Evolutionary conservation across 2,888 invertebrate genomes (phyloP), one percentile per base, ranked within the genome.

Genomic region (Cinara cedri): DNA sequence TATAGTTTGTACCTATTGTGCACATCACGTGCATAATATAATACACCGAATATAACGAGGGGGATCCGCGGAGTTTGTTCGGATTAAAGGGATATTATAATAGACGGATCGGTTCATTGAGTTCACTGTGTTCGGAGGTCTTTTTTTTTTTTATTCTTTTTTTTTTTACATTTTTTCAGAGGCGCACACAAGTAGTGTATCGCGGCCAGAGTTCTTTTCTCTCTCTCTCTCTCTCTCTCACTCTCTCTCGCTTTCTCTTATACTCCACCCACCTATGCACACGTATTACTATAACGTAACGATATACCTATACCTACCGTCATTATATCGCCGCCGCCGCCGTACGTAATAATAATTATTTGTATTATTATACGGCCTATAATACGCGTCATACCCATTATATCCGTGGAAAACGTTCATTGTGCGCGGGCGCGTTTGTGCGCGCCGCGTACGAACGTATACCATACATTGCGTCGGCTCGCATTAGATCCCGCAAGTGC

Each of bases 401-500:
- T 34, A 34, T 34, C 34, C 49, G 42, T 49, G 11, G 60, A 78
- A 70, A 68, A 76, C n/a, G 60, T 76, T 49, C 76, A 76, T 76
- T 76, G 66, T 76, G 66, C 57, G 62, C 46, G 54, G 44, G 57
- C 16, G 72, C 66, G 55, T 55, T 66, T 60, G 60, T 78, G 34
- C 78, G 70, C 60, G 26, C n/a, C n/a, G n/a, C n/a, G n/a, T n/a
- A n/a, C n/a, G n/a, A n/a, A n/a, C 34, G 34, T 34, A 34, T 34
- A 4, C n/a, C n/a, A n/a, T 34, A 4, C 6, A 34, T 78, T 70
- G 78, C 78, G 78, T 78, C 78, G 8, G 70, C 21, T 70, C 78
- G 70, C n/a, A 78, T 78, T 70, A 78, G 60, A 78, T 78, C 46
- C 78, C 78, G 51, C 78, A 78, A 78, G 78, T 78, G 78, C 78